A percentile compares a stretch with the other conserved stretches of the same genome.
phyloP scores from a whole-genome alignment of 2,888 invertebrate genomes.

The Nasonia oneida region DNA sequence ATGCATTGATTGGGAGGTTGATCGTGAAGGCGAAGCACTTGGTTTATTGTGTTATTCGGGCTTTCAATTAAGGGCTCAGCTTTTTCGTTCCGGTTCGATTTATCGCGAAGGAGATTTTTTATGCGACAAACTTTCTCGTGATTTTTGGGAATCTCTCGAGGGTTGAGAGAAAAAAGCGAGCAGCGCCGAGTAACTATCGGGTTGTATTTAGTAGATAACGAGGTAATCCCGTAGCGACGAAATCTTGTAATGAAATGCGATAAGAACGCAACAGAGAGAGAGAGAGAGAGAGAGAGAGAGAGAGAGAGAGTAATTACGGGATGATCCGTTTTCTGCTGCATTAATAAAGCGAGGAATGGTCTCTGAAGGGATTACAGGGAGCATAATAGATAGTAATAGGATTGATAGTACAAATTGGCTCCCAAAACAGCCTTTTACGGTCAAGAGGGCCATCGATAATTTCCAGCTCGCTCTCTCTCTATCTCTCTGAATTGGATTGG shows the following conservation, averaged over 20 bases:
- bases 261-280: neutral
- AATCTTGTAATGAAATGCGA: constrained; percentile 7
- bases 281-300: constrained; percentile 16
- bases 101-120: neutral
- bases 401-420: constrained; percentile 72
- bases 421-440: constrained; percentile 26
- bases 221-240: neutral
- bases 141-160: neutral
- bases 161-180: neutral
- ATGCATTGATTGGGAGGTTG: neutral
- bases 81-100: neutral
- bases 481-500: neutral
- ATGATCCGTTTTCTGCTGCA: constrained; percentile 14
- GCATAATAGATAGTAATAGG: constrained; percentile 72
- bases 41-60: neutral
- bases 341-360: constrained; percentile 23
- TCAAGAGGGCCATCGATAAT: constrained; percentile 7
- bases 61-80: neutral
- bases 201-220: neutral
- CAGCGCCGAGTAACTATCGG: neutral
- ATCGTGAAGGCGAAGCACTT: constrained; percentile 8
- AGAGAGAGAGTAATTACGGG: neutral
- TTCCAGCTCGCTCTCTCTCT: neutral
- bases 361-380: constrained; percentile 35
- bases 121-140: neutral